Base-by-base conservation (phyloP, 2,797 vertebrate species). In the Rallus crepitans region DNA sequence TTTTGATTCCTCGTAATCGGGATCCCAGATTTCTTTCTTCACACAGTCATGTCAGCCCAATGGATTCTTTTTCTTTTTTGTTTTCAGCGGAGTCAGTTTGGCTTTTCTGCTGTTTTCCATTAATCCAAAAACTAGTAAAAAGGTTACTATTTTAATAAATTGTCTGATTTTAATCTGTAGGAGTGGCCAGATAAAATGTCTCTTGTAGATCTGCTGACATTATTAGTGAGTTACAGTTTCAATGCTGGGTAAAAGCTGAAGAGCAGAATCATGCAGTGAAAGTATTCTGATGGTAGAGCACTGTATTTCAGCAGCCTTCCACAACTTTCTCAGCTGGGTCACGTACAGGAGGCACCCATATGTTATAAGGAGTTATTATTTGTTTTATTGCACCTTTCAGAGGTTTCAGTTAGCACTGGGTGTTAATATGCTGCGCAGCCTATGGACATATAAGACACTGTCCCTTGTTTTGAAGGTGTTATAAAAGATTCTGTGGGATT, bases 181-280 rank as follows among this genome's bases (percentile, higher is more conserved):
- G 65, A 91, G 48, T 37, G 31, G 76, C 77, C n/a, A 95, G 66
- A 93, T 39, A 40, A 81, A 35, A 77, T 60, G 24, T 82, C 50
- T 83, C 24, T 78, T 70, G n/a, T 21, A 90, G 79, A 72, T 71
- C 11, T 82, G 64, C 31, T 90, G 56, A 61, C 47, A 82, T 57
- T 78, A 76, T 71, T 47, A 77, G 59, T 60, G 70, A 94, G 61
- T 71, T 94, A 89, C 4, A 57, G 68, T 77, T 82, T 72, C 73
- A 94, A 84, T 61, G 65, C 35, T 87, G 65, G 35, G 28, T 68
- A 93, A 91, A 95, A 94, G 77, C 59, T 75, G 35, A 81, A 87
- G 8, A 93, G 88, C 19, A 82, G 81, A 79, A 53, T 52, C 3
- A 2, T 64, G 35, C 37, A 66, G 33, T 39, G 61, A 64, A 92